A percentile compares a stretch with the other conserved stretches of the same genome.
phyloP scores from a whole-genome alignment of 2,797 vertebrate genomes.

The Sebastes matsubarae region DNA sequence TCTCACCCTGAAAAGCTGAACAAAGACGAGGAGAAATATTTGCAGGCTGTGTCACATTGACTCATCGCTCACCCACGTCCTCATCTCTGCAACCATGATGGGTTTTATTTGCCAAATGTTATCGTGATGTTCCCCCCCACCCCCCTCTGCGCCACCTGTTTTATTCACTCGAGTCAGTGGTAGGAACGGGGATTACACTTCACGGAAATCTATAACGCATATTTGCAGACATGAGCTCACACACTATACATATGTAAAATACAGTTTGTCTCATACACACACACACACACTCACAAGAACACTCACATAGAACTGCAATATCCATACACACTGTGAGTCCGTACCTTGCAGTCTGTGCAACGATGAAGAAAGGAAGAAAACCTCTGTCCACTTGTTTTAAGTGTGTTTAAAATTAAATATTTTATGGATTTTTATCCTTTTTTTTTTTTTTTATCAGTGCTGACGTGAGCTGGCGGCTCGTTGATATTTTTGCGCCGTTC shows the following conservation, averaged over 20 bases:
- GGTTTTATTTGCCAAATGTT: conserved; percentile 66
- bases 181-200: conserved; percentile 44
- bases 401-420: conserved; percentile 93
- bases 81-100: conserved; percentile 37
- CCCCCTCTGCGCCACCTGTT: conserved; percentile 1
- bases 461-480: conserved; percentile 36
- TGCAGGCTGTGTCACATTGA: conserved; percentile 65
- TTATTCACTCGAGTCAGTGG: conserved; percentile 59
- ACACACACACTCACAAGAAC: conserved; percentile 2
- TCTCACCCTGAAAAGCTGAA: conserved; percentile 59
- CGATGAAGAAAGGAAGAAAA: conserved; percentile 55
- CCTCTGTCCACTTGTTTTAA: conserved; percentile 85
- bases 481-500: conserved; percentile 37
- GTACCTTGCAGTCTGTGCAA: conserved; percentile 42
- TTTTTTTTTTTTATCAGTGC: conserved; percentile 78
- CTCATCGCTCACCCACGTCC: conserved; percentile 55
- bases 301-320: conserved; percentile 40
- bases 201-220: conserved; percentile 38
- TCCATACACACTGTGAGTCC: conserved; percentile 49
- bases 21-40: conserved; percentile 60
- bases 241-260: conserved; percentile 36
- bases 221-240: conserved; percentile 43
- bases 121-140: background rate
- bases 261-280: conserved; percentile 39
- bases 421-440: conserved; percentile 95